Evolutionary conservation across 2,113 vertebrate genomes (phyloP), one percentile per base, ranked within the genome.

Genomic region (Mystacornis crossleyi): DNA sequence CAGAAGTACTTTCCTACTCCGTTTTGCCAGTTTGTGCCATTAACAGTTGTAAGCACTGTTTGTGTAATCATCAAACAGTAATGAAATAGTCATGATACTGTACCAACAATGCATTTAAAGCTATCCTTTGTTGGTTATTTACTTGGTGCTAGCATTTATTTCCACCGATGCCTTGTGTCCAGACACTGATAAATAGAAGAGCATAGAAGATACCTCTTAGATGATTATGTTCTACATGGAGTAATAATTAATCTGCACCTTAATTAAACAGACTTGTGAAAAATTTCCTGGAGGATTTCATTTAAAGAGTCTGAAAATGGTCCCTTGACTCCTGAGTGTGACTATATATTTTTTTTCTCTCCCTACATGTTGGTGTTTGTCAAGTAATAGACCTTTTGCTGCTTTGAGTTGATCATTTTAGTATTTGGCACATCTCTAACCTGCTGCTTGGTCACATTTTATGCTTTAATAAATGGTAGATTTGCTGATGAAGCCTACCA

Each of bases 171-270:
- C 96, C 93, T 97, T 96, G 81, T 88, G 92, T 93, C 72, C 80
- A 89, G 80, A 88, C 10, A 69, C 83, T 90, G 85, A 82, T 73
- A 80, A 82, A 88, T 58, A 86, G 87, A 93, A 86, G 60, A 88
- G 26, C 55, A 10, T 83, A 92, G 80, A 72, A 66, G 57, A 90
- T 96, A 95, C 90, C 95, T 96, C 95, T 90, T 67, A 90, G 58
- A 71, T 74, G 38, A 71, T 80, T 86, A 69, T 87, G 4, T 94
- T 95, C 75, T 86, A 91, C 50, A 18, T 72, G 48, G 81, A 95
- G 50, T 96, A 93, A 91, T 85, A 94, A 96, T 82, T 94, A 84
- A 94, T 57, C 75, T 96, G 95, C 95, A 96, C 93, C 95, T 96
- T 95, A 97, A 95, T 92, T 92, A 92, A 96, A 93, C 51, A 81